Evolutionary conservation across 2,797 vertebrate genomes (phyloP).

Genomic region (Fratercula arctica): DNA sequence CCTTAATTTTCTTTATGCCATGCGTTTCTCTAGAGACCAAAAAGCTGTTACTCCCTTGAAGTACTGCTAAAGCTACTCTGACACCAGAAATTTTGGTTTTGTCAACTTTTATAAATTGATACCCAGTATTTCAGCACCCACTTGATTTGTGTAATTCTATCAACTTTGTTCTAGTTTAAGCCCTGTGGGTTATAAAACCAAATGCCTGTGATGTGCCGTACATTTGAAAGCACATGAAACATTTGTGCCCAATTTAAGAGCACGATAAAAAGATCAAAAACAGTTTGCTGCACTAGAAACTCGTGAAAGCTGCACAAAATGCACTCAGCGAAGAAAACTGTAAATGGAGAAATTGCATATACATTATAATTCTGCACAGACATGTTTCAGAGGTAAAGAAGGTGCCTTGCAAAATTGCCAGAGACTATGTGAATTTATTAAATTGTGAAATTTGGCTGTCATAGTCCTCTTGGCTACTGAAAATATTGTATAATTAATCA

Average conservation of each 20-base stretch:
- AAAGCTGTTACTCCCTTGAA: background rate
- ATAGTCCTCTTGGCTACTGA: background rate
- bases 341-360: background rate
- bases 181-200: background rate
- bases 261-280: background rate
- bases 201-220: background rate
- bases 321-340: background rate
- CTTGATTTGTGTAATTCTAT: background rate
- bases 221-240: constrained; percentile 1
- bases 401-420: background rate
- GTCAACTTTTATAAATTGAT: background rate
- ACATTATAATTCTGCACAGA: background rate
- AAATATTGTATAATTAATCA: background rate
- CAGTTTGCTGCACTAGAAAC: background rate
- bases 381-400: background rate
- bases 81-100: background rate
- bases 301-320: background rate
- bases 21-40: background rate
- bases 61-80: background rate
- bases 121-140: background rate
- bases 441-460: background rate
- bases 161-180: background rate
- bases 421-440: background rate
- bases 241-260: background rate
- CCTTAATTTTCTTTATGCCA: background rate